Conservation (phyloP, 2,888 invertebrate genomes). For the Parnassius glacialis region DNA sequence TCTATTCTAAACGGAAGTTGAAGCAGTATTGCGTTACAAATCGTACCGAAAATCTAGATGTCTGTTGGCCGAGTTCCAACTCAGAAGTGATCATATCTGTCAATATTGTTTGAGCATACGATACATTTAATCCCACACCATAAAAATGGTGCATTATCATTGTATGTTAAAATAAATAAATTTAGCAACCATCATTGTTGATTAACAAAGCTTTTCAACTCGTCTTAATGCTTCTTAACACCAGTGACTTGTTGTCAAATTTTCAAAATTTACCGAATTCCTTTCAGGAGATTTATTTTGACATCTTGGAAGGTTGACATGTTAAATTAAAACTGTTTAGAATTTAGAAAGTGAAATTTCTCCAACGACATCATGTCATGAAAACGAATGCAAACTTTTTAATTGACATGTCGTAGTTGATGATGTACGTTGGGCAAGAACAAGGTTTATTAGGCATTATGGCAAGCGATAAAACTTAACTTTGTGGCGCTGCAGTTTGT, state of each 20-base stretch:
- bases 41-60: slow-evolving; percentile 73
- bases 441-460: slow-evolving; percentile 74
- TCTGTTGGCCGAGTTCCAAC: slow-evolving; percentile 75
- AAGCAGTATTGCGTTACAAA: slow-evolving; percentile 72
- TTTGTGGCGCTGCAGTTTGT: slow-evolving; percentile 55
- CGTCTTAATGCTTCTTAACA: slow-evolving; percentile 62
- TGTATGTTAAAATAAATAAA: slow-evolving; percentile 25
- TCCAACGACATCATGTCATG: slow-evolving; percentile 42
- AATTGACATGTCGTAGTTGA: slow-evolving; percentile 61
- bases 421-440: slow-evolving; percentile 56
- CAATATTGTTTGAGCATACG: slow-evolving; percentile 73
- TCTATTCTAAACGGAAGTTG: slow-evolving; percentile 75
- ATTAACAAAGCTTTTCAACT: slow-evolving; percentile 55
- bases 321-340: no score
- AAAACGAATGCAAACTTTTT: slow-evolving; percentile 60
- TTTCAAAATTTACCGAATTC: no score
- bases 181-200: slow-evolving; percentile 24
- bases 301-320: no score
- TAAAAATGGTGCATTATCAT: slow-evolving; percentile 33
- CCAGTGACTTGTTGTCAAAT: slow-evolving; percentile 60
- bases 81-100: slow-evolving; percentile 79
- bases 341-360: no score
- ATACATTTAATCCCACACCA: slow-evolving; percentile 61
- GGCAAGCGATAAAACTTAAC: slow-evolving; percentile 69
- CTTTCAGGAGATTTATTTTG: no score